phyloP scores from a whole-genome alignment of 2,888 invertebrate genomes.

The Crocallis elinguaria region DNA sequence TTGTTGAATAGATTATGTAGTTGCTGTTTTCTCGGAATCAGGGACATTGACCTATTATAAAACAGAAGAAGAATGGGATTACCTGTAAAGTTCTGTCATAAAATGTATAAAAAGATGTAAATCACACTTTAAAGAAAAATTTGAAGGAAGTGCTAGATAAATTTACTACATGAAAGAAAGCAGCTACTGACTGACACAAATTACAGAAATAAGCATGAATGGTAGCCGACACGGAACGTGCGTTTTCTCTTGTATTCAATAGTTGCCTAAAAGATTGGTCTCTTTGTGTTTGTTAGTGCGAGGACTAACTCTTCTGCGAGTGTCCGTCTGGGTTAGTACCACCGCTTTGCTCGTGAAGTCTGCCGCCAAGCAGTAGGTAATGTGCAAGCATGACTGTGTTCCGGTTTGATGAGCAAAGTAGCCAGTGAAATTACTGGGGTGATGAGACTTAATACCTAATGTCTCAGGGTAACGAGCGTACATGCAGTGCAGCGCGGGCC shows the following conservation, averaged over 20 bases:
- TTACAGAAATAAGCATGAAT: background rate
- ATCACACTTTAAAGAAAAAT: conserved; percentile 37
- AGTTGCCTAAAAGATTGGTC: too few relatives aligned
- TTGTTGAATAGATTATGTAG: conserved; percentile 44
- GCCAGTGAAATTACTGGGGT: too few relatives aligned
- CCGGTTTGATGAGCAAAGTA: too few relatives aligned
- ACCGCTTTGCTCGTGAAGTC: too few relatives aligned
- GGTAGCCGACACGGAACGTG: conserved; percentile 7
- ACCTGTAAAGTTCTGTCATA: conserved; percentile 48
- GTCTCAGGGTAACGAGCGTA: too few relatives aligned
- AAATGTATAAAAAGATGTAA: conserved; percentile 40
- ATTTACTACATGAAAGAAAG: conserved; percentile 28
- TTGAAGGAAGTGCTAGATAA: conserved; percentile 33
- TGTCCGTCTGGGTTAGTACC: too few relatives aligned
- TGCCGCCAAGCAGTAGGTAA: too few relatives aligned
- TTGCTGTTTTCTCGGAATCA: conserved; percentile 32
- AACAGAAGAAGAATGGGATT: conserved; percentile 41
- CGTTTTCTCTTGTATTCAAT: background rate
- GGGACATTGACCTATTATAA: conserved; percentile 51
- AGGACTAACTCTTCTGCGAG: too few relatives aligned
- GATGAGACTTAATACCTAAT: too few relatives aligned
- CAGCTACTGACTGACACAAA: conserved; percentile 26
- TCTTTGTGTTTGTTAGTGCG: too few relatives aligned
- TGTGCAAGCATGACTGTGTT: too few relatives aligned
- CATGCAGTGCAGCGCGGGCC: too few relatives aligned